Base-by-base conservation (phyloP, 2,113 vertebrate genomes). In the Plectropomus leopardus region DNA sequence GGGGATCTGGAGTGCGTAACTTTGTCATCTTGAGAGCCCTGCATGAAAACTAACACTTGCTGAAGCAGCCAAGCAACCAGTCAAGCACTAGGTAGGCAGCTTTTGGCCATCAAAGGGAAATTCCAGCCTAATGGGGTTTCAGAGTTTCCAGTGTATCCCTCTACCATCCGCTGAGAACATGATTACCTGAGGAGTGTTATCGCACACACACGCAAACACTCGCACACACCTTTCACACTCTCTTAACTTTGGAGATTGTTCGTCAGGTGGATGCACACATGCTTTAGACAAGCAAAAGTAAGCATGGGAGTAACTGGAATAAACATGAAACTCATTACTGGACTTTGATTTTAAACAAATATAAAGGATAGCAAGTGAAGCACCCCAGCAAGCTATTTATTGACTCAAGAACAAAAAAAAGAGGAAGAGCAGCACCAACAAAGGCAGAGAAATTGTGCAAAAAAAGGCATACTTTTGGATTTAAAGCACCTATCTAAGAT, bases 401-500 rank as follows among this genome's bases (percentile, higher is more conserved):
- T 36, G 78, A 92, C 65, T 89, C 26, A 30, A 59, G 76, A 67
- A 67, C 67, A 74, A 58, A 76, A 75, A 69, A 82, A 75, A 59
- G 68, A 68, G 70, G 55, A 74, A 71, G 68, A 67, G 58, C 84
- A 80, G 80, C 84, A 91, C 68, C 67, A 87, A 92, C 90, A 92
- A 83, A 88, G 80, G 81, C 68, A 78, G 74, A 89, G 86, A 88
- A 89, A 90, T 91, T 90, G 89, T 93, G 92, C 88, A 91, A 89
- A 93, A 93, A 91, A 92, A 90, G 80, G 87, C 82, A 85, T 86
- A 92, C 90, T 94, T 95, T 94, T 93, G 91, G 93, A 95, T 95
- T 95, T 94, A 95, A 95, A 94, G 94, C 90, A 94, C 94, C 95
- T 94, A 95, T 95, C 94, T 94, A 88, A 93, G 90, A 95, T 93